Evolutionary conservation across 30 jellyfish, hydroid and myxozoan genomes (phyloP).

Genomic region (Sanderia malayensis): DNA sequence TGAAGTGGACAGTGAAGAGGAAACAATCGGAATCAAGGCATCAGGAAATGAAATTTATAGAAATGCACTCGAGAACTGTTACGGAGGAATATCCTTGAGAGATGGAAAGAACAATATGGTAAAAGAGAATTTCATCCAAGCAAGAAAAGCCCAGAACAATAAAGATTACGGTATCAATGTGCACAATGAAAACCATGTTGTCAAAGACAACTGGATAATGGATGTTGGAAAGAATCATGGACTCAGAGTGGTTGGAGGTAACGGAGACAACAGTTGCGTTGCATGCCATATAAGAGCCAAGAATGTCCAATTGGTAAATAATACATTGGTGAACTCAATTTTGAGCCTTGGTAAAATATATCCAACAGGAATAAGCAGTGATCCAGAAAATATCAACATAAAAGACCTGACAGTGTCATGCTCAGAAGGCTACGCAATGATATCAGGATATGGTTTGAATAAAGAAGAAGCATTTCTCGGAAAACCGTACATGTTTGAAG

Average conservation of each 20-base stretch:
- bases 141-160: slow-evolving; percentile 2
- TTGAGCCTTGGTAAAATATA: slow-evolving; percentile 28
- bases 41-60: no score
- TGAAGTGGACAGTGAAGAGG: no score
- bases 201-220: slow-evolving; percentile 34
- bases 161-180: slow-evolving; percentile 34
- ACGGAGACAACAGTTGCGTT: slow-evolving; percentile 35
- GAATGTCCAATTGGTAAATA: slow-evolving; percentile 7
- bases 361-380: slow-evolving; percentile 2
- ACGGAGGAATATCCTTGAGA: no score
- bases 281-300: slow-evolving; percentile 51
- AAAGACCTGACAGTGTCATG: slow-evolving; percentile 4
- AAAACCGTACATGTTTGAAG: slow-evolving; percentile 18
- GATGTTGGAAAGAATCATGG: slow-evolving; percentile 35
- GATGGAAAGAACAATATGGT: no score
- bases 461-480: slow-evolving; percentile 6
- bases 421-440: slow-evolving; percentile 27
- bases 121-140: slow-evolving; percentile 26
- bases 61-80: no score
- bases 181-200: slow-evolving; percentile 29
- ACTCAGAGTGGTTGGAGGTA: slow-evolving; percentile 37
- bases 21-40: no score
- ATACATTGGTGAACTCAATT: slow-evolving; percentile 33
- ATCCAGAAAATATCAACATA: slow-evolving; percentile 20
- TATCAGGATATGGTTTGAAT: slow-evolving; percentile 15